Evolutionary conservation across 1,140 invertebrate species (phyloP), one percentile per base, ranked within the genome.

Genomic region (Arctopsyche grandis): DNA sequence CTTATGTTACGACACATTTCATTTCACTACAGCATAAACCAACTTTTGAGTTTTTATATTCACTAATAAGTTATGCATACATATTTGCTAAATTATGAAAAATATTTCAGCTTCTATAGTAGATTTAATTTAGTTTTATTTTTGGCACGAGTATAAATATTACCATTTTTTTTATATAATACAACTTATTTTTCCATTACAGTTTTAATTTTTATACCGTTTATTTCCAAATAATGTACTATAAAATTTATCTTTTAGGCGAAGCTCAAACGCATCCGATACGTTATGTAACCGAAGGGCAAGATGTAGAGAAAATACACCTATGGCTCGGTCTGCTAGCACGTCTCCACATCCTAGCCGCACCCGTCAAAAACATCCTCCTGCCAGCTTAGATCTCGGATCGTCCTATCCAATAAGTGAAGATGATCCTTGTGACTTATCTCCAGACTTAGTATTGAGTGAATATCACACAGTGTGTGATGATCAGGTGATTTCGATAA

Each of bases 241-340:
- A 4, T 38, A 38, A 38, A 38, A 38, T 38, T 4, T 38, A 38
- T 38, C 29, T 38, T 78, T 70, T 16, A 82, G 26, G 79, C 71
- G 83, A 48, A 86, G 84, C 77, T 87, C 86, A 0, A 86, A 87
- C 66, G 84, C 86, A 7, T 87, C 86, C 12, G 86, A 86, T 69
- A 85, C 83, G 22, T 83, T 85, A 22, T 84, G 84, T 24, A 77
- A 84, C 26, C 80, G 84, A 5, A 83, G 85, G 22, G 73, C 82
- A 19, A 78, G 83, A 75, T 80, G 82, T 69, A 75, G 84, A 70
- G 83, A 85, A n/a, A 74, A 66, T 12, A 73, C 24, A 0, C 24
- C 78, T n/a, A 69, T 66, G 14, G 69, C 75, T 16, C 63, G 81
- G 58, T 82, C 81, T 0, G 81, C 81, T n/a, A 80, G 78, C 21